A percentile compares a stretch with the other conserved stretches of the same genome.
Evolutionary conservation across 1,140 invertebrate genomes (phyloP).

Genomic region (Apis laboriosa): DNA sequence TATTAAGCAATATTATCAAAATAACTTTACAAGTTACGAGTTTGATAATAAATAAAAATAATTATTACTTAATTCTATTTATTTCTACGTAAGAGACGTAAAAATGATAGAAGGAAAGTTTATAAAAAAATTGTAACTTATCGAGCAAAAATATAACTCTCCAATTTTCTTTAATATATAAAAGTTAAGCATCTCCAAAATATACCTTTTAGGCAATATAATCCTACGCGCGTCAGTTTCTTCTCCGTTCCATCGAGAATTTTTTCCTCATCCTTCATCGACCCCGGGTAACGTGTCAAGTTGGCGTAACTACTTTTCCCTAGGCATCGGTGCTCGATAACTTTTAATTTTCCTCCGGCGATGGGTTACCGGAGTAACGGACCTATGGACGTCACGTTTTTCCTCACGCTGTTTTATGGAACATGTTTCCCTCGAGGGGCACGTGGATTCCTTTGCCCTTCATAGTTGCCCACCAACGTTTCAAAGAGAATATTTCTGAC

Average conservation of each 20-base stretch:
- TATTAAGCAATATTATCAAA: too few relatives aligned
- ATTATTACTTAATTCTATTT: too few relatives aligned
- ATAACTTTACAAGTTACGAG: too few relatives aligned
- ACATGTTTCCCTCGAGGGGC: constrained; percentile 12
- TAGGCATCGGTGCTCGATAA: constrained; percentile 1
- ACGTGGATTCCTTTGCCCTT: neutral
- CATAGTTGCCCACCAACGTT: neutral
- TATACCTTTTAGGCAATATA: too few relatives aligned
- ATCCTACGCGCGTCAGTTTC: neutral
- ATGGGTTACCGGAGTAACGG: constrained; percentile 11
- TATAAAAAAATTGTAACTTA: too few relatives aligned
- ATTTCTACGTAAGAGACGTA: too few relatives aligned
- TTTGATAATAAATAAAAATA: too few relatives aligned
- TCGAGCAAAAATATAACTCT: too few relatives aligned
- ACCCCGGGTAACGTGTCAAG: neutral
- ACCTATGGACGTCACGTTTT: neutral
- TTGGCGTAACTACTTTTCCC: neutral
- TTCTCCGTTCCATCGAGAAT: too few relatives aligned
- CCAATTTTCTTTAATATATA: too few relatives aligned
- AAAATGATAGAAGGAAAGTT: too few relatives aligned
- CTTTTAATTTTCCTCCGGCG: constrained; percentile 37
- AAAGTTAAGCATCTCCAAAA: too few relatives aligned
- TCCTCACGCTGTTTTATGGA: constrained; percentile 15
- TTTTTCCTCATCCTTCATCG: neutral
- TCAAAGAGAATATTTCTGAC: constrained; percentile 21